Evolutionary conservation across 2,797 vertebrate species (phyloP), one percentile per base, ranked within the genome.

Genomic region (Enteromius afrohamiltoni): DNA sequence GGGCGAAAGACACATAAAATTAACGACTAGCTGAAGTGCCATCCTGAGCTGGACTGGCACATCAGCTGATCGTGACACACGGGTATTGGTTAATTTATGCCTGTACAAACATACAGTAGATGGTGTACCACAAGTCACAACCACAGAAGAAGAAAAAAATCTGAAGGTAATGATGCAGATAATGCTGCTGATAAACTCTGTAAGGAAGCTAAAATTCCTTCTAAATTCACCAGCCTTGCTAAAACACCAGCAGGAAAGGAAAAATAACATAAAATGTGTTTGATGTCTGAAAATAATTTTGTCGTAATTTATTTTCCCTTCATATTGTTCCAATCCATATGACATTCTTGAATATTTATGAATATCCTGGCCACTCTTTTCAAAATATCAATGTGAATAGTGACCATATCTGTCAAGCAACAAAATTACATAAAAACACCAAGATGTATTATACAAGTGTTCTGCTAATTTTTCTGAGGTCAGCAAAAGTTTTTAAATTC

Each of bases 61-160:
- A n/a, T n/a, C n/a, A n/a, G n/a, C n/a, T n/a, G n/a, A n/a, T n/a
- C n/a, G n/a, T n/a, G n/a, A n/a, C n/a, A n/a, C n/a, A n/a, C 16
- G 6, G 14, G 14, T 37, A 42, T n/a, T 69, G 64, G 34, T 21
- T 69, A 19, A 55, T 69, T 19, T 55, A 55, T 23, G 47, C 8
- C n/a, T 42, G n/a, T 45, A 70, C 47, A 69, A 69, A 42, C n/a
- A 23, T 34, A 34, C 31, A 34, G 31, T 13, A 26, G 37, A 55
- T 31, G 37, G 11, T 81, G 26, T 14, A 62, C 53, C 79, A 47
- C 67, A 80, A 58, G 67, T 34, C 47, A 53, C 65, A 55, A 81
- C 68, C 53, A 13, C 40, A 45, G 29, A 55, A 10, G 10, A 1
- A 4, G 1, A n/a, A 10, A 11, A 55, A n/a, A 37, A 9, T 40